Percentiles rank a stretch among this genome's conserved stretches.
Conservation (phyloP, 2,113 vertebrate species). For the Chlamydotis undulata region DNA sequence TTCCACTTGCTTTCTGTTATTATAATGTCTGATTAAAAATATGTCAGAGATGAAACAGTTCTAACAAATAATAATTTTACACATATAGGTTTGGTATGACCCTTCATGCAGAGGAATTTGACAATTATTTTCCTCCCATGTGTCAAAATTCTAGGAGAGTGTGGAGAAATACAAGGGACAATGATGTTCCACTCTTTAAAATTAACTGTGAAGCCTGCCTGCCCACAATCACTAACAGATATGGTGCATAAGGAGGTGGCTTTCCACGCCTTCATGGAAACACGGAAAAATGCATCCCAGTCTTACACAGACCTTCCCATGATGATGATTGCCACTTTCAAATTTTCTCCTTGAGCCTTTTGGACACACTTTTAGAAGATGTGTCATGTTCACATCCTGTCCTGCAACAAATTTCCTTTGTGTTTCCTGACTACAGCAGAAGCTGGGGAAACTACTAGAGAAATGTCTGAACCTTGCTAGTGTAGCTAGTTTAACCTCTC, state of each 20-base stretch:
- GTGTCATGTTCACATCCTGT: background rate
- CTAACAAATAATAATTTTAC: background rate
- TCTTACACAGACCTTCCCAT: background rate
- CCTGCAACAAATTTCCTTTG: background rate
- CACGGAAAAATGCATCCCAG: background rate
- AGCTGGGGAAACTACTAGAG: background rate
- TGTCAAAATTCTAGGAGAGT: background rate
- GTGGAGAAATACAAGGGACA: background rate
- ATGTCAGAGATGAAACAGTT: background rate
- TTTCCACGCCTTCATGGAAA: background rate
- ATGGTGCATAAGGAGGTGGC: background rate
- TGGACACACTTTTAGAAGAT: background rate
- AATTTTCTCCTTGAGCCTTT: background rate
- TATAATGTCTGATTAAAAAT: background rate
- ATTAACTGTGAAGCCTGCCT: background rate
- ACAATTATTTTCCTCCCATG: background rate
- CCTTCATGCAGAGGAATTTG: background rate
- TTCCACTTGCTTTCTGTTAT: background rate
- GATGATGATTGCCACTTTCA: background rate
- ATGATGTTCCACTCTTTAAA: background rate
- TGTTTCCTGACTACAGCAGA: background rate
- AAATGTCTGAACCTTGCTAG: background rate
- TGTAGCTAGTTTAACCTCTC: background rate
- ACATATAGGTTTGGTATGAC: background rate
- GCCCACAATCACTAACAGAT: background rate